Evolutionary conservation across 2,797 vertebrate genomes (phyloP), one percentile per base, ranked within the genome.

Genomic region (Valencia hispanica): DNA sequence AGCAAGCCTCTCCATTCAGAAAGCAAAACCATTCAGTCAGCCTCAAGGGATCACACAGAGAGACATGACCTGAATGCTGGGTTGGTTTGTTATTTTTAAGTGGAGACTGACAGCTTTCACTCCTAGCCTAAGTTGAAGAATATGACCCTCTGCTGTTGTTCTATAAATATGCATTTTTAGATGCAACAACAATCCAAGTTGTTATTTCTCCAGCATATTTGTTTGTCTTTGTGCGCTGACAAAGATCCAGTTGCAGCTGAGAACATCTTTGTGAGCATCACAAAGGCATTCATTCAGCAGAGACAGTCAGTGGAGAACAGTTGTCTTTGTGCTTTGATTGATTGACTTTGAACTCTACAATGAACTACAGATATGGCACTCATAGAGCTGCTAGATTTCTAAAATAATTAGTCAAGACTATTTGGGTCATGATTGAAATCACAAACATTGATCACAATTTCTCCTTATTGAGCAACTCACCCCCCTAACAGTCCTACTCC

Each of bases 171-270:
- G 4, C 2, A 36, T 30, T 73, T 51, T 34, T 45, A 36, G 0
- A 72, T 74, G 43, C n/a, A 41, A 30, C 39, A n/a, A 14, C 15
- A 48, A 18, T 53, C 15, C 32, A 53, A 17, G 30, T 20, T 65
- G 36, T 66, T 73, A 43, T 43, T 30, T 70, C 7, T n/a, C 25
- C 30, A 32, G 65, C 41, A n/a, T 17, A 8, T 3, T 4, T 9
- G 71, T 74, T 73, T 79, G 45, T 81, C 32, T 77, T 34, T 79
- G 50, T 72, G 48, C 14, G 0, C 68, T 73, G n/a, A 72, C 75
- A 86, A 68, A 87, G 41, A 73, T 75, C 36, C 57, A 70, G 20
- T 65, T 81, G 65, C 71, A 39, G 50, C 78, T 25, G 32, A 51
- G 7, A 36, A 51, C 53, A 20, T 39, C 69, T 30, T 51, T 68